Conservation (phyloP, 2,797 vertebrate species). For the Lithobates pipiens region DNA sequence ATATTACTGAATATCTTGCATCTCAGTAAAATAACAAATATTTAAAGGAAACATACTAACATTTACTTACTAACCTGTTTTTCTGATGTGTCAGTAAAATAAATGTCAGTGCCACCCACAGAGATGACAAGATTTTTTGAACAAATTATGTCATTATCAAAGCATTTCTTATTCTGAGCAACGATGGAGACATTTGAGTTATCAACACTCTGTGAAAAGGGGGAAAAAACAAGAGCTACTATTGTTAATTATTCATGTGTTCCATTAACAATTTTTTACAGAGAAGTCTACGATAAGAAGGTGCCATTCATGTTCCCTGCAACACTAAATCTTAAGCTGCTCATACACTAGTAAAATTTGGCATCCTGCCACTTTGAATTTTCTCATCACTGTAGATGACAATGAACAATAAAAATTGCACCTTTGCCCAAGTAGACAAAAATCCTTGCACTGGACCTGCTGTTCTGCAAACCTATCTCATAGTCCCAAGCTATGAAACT, state of each 20-base stretch:
- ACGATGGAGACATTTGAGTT: conserved; percentile 90
- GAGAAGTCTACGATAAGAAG: no score
- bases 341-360: no score
- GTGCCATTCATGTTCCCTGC: no score
- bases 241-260: not conserved
- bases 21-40: not conserved
- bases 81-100: conserved; percentile 90
- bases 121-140: conserved; percentile 94
- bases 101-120: conserved; percentile 91
- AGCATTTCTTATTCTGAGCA: conserved; percentile 97
- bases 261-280: no score
- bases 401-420: no score
- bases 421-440: no score
- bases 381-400: no score
- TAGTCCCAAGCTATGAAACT: no score
- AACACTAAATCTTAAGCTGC: no score
- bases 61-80: conserved; percentile 84
- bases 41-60: conserved; percentile 1
- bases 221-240: not conserved
- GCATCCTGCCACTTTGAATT: no score
- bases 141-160: conserved; percentile 97
- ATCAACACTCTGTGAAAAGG: conserved; percentile 83
- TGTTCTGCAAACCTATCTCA: no score
- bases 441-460: no score
- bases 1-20: not conserved